These are phyloP conservation scores for Hemiscyllium ocellatum DNA, from an alignment of 2,113 vertebrate genomes.

Conservation along the genomic window DNA sequence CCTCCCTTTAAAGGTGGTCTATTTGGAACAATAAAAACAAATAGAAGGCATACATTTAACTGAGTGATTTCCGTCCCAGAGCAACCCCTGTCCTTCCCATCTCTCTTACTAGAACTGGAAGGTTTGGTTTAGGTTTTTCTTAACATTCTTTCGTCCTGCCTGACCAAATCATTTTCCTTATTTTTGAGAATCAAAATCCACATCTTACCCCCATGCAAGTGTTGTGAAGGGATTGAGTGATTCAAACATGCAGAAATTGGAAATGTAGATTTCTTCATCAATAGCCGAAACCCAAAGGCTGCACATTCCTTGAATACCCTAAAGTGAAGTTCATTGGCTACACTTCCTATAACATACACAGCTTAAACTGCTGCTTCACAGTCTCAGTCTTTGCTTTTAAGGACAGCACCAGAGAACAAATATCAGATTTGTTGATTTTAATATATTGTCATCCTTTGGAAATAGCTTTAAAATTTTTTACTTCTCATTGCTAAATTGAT, in stretches of 20 bases:
- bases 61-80: neutral
- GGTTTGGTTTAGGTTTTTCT: neutral
- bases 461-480: constrained; percentile 99
- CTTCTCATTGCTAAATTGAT: constrained; percentile 86
- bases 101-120: neutral
- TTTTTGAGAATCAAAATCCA: neutral
- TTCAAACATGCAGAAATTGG: neutral
- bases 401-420: constrained; percentile 91
- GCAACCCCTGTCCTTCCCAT: neutral
- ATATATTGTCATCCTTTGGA: constrained; percentile 85
- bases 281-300: neutral
- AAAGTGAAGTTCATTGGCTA: neutral
- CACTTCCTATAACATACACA: neutral
- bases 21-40: neutral
- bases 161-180: neutral
- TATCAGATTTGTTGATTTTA: constrained; percentile 97
- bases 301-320: neutral
- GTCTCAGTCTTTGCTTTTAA: constrained; percentile 57
- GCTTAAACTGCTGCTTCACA: neutral
- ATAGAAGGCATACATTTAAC: neutral
- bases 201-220: neutral
- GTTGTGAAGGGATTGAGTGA: neutral
- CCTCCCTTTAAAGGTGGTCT: neutral
- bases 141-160: neutral
- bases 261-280: neutral